phyloP scores from a whole-genome alignment of 2,797 vertebrate species.

The Xenentodon cancila region DNA sequence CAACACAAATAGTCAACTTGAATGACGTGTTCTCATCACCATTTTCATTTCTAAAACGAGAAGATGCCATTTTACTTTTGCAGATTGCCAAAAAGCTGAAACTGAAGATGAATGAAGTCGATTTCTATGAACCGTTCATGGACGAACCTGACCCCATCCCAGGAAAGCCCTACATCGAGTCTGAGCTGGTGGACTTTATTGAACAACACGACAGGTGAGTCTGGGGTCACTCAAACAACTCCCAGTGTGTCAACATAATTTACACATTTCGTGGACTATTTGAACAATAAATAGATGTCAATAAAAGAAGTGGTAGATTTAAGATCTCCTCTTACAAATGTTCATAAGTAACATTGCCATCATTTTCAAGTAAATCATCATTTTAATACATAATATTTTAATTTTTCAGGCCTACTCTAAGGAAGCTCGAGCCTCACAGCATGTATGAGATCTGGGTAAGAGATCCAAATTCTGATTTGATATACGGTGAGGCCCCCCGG shows the following conservation, averaged over 20 bases:
- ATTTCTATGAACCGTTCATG: slow-evolving; percentile 94
- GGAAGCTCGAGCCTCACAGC: slow-evolving; percentile 90
- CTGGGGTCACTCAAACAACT: neutral
- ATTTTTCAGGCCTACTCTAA: slow-evolving; percentile 86
- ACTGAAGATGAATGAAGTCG: slow-evolving; percentile 89
- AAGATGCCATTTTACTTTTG: neutral
- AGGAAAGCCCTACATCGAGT: slow-evolving; percentile 88
- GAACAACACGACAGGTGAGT: slow-evolving; percentile 88
- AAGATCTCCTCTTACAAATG: neutral
- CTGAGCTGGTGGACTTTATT: slow-evolving; percentile 88
- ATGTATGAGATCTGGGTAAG: slow-evolving; percentile 97
- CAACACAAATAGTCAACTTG: too few relatives aligned
- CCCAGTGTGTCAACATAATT: too few relatives aligned
- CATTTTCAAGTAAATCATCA: too few relatives aligned
- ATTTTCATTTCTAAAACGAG: neutral
- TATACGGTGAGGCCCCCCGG: too few relatives aligned
- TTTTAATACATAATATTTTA: neutral
- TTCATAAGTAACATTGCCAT: too few relatives aligned
- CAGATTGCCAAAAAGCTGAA: slow-evolving; percentile 91
- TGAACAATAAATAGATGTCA: too few relatives aligned
- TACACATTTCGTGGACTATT: too few relatives aligned
- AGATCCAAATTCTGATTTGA: neutral
- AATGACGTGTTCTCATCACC: too few relatives aligned
- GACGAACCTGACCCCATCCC: slow-evolving; percentile 86
- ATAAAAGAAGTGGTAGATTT: neutral